Base-by-base conservation (phyloP, 2,797 vertebrate species). In the Onychomys leucogaster region DNA sequence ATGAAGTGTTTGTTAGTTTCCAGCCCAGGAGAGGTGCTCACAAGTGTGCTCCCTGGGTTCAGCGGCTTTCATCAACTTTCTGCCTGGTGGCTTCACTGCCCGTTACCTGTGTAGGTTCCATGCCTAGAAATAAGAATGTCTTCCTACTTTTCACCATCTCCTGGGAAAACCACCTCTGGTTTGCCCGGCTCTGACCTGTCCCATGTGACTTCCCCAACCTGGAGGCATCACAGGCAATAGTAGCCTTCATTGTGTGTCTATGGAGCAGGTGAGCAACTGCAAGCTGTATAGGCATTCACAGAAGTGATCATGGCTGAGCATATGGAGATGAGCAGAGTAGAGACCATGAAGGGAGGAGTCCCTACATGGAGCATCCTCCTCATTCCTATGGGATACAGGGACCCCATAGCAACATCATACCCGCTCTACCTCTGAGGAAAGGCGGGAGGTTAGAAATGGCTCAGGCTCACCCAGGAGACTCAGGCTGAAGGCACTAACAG, bases 251-350 rank as follows among this genome's bases (percentile, higher is more conserved):
- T 32, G 29, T 65, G 27, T 27, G 65, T 67, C 65, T 46, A 5
- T 0, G 3, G 76, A 41, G 23, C 46, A 61, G 5, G 34, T 2
- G 6, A 1, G 25, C 0, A 13, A 2, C 2, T 6, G 4, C 12
- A 4, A 23, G n/a, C 8, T 0, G 1, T 0, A 2, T 16, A 13
- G 59, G 41, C 37, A 2, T 0, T 3, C 1, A 16, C 19, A 11
- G 0, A 88, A 2, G 2, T 25, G 0, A 12, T 1, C 0, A 0
- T 3, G 14, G 43, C 71, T 6, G 34, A 17, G 19, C 17, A 0
- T 9, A 34, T 46, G 55, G 9, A 2, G 0, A 16, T 67, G 8
- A 21, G 34, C 4, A 19, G 73, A 32, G 14, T 27, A 75, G 43
- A 29, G 59, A 11, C 8, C 11, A 4, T 29, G 76, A 73, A 69